phyloP scores from a whole-genome alignment of 2,113 vertebrate genomes.

The Mobula hypostoma region DNA sequence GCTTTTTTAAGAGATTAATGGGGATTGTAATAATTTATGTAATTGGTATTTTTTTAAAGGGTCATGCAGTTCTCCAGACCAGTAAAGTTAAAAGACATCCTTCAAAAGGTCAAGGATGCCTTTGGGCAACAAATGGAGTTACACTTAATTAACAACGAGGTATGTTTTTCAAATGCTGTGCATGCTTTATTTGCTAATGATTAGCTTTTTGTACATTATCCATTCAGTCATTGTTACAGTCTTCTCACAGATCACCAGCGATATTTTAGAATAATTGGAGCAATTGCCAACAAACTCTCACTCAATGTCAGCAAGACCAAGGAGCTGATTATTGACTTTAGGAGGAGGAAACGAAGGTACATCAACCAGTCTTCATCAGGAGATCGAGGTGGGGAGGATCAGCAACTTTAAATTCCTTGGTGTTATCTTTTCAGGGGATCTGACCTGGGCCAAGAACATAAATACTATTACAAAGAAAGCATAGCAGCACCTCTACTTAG shows the following conservation, averaged over 20 bases:
- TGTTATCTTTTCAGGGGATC: too few species aligned
- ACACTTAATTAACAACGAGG: constrained; percentile 75
- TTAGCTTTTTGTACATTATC: neutral
- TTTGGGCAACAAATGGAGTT: constrained; percentile 86
- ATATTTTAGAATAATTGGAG: too few species aligned
- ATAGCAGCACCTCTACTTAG: too few species aligned
- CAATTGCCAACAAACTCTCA: too few species aligned
- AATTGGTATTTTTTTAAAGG: constrained; percentile 47
- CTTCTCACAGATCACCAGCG: neutral
- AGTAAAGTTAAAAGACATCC: constrained; percentile 74
- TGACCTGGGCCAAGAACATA: too few species aligned
- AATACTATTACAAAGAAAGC: too few species aligned
- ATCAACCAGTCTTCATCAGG: too few species aligned
- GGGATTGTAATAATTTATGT: neutral
- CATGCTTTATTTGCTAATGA: neutral
- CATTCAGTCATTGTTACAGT: neutral
- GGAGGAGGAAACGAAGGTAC: too few species aligned
- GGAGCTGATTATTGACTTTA: too few species aligned
- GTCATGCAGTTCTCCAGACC: constrained; percentile 82
- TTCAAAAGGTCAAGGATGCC: constrained; percentile 80
- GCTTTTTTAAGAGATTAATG: neutral
- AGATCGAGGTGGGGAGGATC: too few species aligned
- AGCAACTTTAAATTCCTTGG: too few species aligned
- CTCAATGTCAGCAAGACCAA: too few species aligned
- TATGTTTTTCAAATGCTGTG: constrained; percentile 43